A percentile compares a stretch with the other conserved stretches of the same genome.
Conservation (phyloP, 2,113 vertebrate species). For the Procavia capensis region DNA sequence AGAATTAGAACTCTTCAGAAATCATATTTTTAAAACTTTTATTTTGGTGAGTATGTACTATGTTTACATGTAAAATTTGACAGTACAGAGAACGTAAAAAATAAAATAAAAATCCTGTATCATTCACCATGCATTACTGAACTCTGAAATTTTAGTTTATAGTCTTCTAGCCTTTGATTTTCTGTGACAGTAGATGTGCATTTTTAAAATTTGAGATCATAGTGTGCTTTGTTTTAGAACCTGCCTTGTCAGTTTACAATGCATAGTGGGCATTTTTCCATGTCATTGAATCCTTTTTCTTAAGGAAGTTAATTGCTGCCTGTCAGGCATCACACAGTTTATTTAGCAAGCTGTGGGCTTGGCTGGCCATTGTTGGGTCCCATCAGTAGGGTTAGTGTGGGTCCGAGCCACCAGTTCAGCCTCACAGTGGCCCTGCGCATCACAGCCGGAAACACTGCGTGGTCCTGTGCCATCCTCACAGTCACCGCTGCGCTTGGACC, state of each 20-base stretch:
- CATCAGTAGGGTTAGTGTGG: too few species aligned
- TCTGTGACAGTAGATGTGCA: neutral
- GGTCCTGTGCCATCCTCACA: too few species aligned
- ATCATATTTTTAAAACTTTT: neutral
- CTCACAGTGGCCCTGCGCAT: too few species aligned
- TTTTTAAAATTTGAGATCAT: neutral
- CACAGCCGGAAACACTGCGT: too few species aligned
- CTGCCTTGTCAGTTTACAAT: neutral
- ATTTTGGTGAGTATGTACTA: constrained; percentile 12
- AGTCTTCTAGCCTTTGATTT: neutral
- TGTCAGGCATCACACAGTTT: neutral
- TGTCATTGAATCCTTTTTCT: neutral
- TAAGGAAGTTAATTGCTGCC: neutral
- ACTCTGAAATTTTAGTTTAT: neutral
- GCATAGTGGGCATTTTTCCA: neutral
- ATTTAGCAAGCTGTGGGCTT: neutral
- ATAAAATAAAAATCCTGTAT: neutral
- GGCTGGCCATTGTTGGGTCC: neutral
- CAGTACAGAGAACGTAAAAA: neutral
- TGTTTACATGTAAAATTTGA: neutral
- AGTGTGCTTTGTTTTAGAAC: neutral
- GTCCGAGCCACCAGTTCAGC: too few species aligned
- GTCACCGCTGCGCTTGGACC: too few species aligned
- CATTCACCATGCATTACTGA: neutral
- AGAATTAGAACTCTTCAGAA: neutral